Percentiles rank a stretch among this genome's conserved stretches.
Evolutionary conservation across 2,888 invertebrate genomes (phyloP).

Genomic region (Sphaerophoria taeniata): DNA sequence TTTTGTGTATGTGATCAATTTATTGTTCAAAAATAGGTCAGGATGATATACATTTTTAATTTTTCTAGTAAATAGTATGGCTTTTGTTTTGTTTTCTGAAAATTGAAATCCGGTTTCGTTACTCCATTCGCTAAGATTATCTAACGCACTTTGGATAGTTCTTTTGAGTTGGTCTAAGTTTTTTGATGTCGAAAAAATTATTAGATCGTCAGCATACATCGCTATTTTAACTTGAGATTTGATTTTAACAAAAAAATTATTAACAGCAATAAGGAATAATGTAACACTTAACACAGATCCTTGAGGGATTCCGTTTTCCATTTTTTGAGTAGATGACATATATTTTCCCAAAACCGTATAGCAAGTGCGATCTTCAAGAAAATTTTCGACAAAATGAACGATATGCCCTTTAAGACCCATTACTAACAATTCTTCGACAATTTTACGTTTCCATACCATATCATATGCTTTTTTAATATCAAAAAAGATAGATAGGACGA

Average conservation of each 20-base stretch:
- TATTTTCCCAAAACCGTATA: background rate
- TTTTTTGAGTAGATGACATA: conserved; percentile 5
- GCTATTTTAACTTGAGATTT: background rate
- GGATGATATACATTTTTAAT: background rate
- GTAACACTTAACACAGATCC: conserved; percentile 8
- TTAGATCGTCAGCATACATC: conserved; percentile 6
- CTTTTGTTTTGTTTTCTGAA: conserved; percentile 8
- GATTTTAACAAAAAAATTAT: background rate
- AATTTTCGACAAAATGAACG: conserved; percentile 1
- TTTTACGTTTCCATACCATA: conserved; percentile 20
- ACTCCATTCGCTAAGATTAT: background rate
- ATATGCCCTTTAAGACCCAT: conserved; percentile 5
- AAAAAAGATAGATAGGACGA: conserved; percentile 21
- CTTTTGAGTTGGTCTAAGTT: background rate
- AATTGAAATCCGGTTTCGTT: conserved; percentile 2
- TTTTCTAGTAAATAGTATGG: conserved; percentile 11
- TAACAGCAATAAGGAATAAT: background rate
- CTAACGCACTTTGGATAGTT: background rate
- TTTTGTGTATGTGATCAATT: conserved; percentile 1
- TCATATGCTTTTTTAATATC: conserved; percentile 23
- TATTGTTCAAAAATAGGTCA: too few species aligned
- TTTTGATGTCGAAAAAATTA: conserved; percentile 3
- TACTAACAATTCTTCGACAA: conserved; percentile 2
- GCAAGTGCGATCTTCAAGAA: background rate
- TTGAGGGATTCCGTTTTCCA: conserved; percentile 18